Base-by-base conservation (phyloP, 2,797 vertebrate genomes). In the Denticeps clupeoides region DNA sequence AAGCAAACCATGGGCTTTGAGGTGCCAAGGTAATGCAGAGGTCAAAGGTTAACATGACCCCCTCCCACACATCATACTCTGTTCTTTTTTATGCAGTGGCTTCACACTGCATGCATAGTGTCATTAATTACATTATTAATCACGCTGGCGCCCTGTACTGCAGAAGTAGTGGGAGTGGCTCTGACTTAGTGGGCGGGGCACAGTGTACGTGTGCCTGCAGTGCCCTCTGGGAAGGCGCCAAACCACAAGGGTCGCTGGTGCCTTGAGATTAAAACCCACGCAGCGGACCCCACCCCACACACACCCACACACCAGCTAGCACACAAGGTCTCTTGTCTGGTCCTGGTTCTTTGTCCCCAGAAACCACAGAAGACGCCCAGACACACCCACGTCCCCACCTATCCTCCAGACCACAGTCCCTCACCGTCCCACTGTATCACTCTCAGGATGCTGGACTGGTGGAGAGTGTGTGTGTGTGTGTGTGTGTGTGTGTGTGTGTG, bases 1-100 rank as follows among this genome's bases (percentile, higher is more conserved):
- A 99, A 97, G 78, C 91, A 91, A 49, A 91, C 88, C 49, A 92
- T 93, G 88, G 95, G 95, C 70, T 99, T 99, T 69, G 90, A 95
- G 67, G 88, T 97, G 55, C 91, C 87, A 62, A 84, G 90, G 93
- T 99, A 90, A 75, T 70, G 33, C 25, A 44, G 24, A 24, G 24
- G 24, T 25, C 3, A 25, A 5, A 26, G 26, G 26, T 27, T 9
- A 2, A 10, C 26, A 26, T 25, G 26, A 25, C 26, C 25, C 7
- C 5, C 25, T 4, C 25, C 1, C 25, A 26, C 5, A 26, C 25
- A 26, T 25, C 22, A 23, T 22, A 22, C 22, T 23, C 5, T 23
- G 3, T 23, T 3, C 23, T 22, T 23, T n/a, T n/a, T n/a, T n/a
- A n/a, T n/a, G n/a, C n/a, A n/a, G n/a, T n/a, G n/a, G n/a, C n/a